These are phyloP conservation scores for Meloidogyne hapla DNA, from an alignment of 1,140 invertebrate species.

Conservation along the genomic window DNA sequence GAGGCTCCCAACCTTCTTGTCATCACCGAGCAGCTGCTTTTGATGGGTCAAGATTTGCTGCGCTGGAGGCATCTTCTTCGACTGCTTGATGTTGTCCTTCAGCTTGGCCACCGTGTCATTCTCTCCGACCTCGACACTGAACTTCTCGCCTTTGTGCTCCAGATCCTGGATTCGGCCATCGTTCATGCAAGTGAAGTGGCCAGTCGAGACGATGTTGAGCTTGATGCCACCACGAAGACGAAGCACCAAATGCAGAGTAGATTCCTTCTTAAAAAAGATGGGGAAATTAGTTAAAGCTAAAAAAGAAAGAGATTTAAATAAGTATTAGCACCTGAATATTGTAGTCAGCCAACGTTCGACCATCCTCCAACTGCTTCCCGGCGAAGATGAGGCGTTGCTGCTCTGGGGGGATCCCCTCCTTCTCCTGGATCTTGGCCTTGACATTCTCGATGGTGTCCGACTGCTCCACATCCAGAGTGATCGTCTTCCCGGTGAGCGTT, in stretches of 20 bases:
- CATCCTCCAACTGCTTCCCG: slow-evolving; percentile 65
- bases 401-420: slow-evolving; percentile 6
- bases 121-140: neutral
- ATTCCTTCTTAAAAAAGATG: slow-evolving; percentile 69
- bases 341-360: slow-evolving; percentile 68
- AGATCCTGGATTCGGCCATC: neutral
- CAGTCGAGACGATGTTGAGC: neutral
- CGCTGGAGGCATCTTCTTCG: neutral
- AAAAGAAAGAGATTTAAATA: neutral
- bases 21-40: neutral
- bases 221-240: slow-evolving; percentile 74
- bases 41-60: neutral
- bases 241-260: slow-evolving; percentile 69
- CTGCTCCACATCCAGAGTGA: slow-evolving; percentile 68
- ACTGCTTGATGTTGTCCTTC: neutral
- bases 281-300: neutral
- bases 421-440: too few species aligned
- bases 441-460: slow-evolving; percentile 60
- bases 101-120: neutral
- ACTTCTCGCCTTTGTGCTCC: neutral
- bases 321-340: slow-evolving; percentile 71
- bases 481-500: slow-evolving; percentile 67
- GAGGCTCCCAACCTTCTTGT: neutral
- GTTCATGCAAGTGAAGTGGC: neutral
- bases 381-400: slow-evolving; percentile 59